These are phyloP conservation scores for Holacanthella duospinosa DNA, from an alignment of 2,888 invertebrate species.

Conservation along the genomic window DNA sequence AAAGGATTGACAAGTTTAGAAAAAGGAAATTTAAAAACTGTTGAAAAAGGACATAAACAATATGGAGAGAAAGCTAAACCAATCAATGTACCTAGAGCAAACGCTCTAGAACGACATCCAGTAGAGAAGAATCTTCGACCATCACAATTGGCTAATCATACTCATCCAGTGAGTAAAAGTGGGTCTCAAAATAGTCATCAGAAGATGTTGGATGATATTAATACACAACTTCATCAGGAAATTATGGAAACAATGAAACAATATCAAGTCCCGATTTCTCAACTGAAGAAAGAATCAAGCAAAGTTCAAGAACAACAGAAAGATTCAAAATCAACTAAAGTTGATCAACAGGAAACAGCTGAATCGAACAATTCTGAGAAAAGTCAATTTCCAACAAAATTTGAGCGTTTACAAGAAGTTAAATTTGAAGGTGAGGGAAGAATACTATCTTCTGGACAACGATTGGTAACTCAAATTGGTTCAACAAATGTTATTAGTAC, in stretches of 20 bases:
- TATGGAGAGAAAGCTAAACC: background rate
- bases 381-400: too few relatives aligned
- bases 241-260: background rate
- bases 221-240: background rate
- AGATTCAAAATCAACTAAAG: background rate
- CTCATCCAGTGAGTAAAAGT: background rate
- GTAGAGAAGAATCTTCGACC: background rate
- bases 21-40: background rate
- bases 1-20: background rate
- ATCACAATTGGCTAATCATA: background rate
- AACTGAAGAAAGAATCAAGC: background rate
- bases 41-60: background rate
- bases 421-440: too few relatives aligned
- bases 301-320: background rate
- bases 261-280: background rate
- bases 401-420: too few relatives aligned
- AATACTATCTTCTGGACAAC: too few relatives aligned
- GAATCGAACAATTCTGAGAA: too few relatives aligned
- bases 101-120: background rate
- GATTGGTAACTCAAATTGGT: too few relatives aligned
- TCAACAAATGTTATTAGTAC: too few relatives aligned
- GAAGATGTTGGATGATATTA: background rate
- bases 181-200: background rate
- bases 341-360: background rate
- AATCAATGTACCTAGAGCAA: background rate